Base-by-base conservation (phyloP, 1,140 invertebrate species). In the Dreissena rostriformis region DNA sequence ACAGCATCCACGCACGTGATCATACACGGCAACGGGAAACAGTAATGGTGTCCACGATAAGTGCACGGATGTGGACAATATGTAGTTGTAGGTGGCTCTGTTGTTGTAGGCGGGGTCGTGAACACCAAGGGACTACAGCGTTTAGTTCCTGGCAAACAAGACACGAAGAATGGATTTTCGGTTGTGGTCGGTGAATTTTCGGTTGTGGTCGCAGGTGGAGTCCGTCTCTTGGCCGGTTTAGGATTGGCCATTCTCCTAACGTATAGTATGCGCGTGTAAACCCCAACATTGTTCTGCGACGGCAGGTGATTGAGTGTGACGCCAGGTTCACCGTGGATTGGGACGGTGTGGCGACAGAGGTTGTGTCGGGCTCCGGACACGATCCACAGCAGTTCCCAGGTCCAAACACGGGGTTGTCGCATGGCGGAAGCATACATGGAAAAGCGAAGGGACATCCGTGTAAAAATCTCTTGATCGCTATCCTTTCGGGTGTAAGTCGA, bases 371-470 rank as follows among this genome's bases (percentile, higher is more conserved):
- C n/a, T 79, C 76, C 49, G 76, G 76, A 52, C 76, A 79, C 4
- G 57, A 17, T 5, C 76, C 76, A 28, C 76, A 79, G 66, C 76
- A 79, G 76, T 79, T 67, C 53, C 65, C 63, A 10, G 39, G 76
- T 26, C 76, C 76, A 29, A 67, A 79, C 1, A 79, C 66, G 15
- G 76, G 76, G 65, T 79, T 68, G 19, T 68, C 65, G 39, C 76
- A 79, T n/a, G 76, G 76, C 17, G 76, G 76, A 15, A 29, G 76
- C 22, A 67, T 49, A 51, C 76, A 79, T 24, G 76, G 76, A 70
- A 79, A 79, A 7, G 76, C 76, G 51, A 79, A 79, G 8, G 76
- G 76, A 26, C 76, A 79, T 0, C 76, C 76, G 61, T 79, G 76
- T 5, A 79, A 51, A 55, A 79, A 79, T n/a, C 63, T 67, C 24